Percentiles rank a stretch among this genome's conserved stretches.
These are phyloP conservation scores for Echiichthys vipera DNA, from an alignment of 2,797 vertebrate species.

Conservation along the genomic window DNA sequence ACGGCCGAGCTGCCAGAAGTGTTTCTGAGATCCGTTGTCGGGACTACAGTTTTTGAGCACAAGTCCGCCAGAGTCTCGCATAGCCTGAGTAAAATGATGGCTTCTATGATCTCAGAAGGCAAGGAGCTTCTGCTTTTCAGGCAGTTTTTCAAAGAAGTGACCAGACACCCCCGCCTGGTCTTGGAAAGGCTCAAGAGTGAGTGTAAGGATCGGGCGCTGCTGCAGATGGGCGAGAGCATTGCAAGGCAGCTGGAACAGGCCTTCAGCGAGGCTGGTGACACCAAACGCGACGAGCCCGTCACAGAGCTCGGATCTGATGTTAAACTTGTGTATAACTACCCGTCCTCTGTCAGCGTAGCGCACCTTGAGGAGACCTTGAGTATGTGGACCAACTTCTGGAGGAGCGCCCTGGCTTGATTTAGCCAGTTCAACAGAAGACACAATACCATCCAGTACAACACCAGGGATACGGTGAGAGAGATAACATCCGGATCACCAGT, in stretches of 20 bases:
- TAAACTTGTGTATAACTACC: conserved; percentile 27
- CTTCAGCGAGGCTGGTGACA: neutral
- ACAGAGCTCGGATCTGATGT: conserved; percentile 31
- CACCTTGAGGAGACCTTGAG: conserved; percentile 46
- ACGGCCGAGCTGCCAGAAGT: neutral
- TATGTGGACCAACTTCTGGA: conserved; percentile 49
- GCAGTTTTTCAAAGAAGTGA: conserved; percentile 8
- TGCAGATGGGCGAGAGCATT: neutral
- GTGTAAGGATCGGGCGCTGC: neutral
- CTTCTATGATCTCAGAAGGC: conserved; percentile 11
- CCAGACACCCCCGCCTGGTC: neutral
- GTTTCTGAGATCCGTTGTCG: neutral
- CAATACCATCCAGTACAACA: conserved; percentile 47
- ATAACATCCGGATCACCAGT: neutral
- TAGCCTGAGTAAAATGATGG: conserved; percentile 32
- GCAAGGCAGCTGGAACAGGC: neutral
- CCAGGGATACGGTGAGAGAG: conserved; percentile 14
- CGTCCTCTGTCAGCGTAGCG: neutral
- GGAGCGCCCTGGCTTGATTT: conserved; percentile 23
- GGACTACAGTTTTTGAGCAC: conserved; percentile 7
- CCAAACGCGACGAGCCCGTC: neutral
- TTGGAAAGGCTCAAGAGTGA: neutral
- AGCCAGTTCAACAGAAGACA: conserved; percentile 45
- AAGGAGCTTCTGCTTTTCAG: conserved; percentile 15
- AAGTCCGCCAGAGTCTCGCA: conserved; percentile 22